Conservation (phyloP, 2,888 invertebrate genomes). For the Pycnomerus fuliginosus region DNA sequence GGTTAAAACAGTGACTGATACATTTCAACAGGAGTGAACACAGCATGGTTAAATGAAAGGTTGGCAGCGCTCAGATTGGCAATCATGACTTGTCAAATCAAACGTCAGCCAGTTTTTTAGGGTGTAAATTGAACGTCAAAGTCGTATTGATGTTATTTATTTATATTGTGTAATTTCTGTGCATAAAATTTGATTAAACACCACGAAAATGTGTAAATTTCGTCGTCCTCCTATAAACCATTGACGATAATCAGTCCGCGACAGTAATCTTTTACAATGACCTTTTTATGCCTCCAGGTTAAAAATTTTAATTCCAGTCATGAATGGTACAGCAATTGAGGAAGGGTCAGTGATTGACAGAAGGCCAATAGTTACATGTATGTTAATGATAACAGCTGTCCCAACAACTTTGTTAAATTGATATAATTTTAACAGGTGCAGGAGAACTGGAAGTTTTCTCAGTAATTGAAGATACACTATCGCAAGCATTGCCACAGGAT, state of each 20-base stretch:
- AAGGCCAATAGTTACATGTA: slow-evolving; percentile 75
- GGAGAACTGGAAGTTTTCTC: slow-evolving; percentile 85
- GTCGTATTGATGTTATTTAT: slow-evolving; percentile 27
- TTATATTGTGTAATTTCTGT: slow-evolving; percentile 9
- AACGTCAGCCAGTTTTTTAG: slow-evolving; percentile 21
- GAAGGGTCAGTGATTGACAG: slow-evolving; percentile 64
- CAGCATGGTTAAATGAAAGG: too few species aligned
- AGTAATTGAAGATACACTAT: slow-evolving; percentile 74
- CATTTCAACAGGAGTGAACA: too few species aligned
- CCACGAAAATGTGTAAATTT: slow-evolving; percentile 2
- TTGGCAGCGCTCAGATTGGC: too few species aligned
- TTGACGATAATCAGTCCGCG: not conserved
- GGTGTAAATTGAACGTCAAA: slow-evolving; percentile 33
- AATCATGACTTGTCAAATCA: not conserved
- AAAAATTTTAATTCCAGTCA: slow-evolving; percentile 50
- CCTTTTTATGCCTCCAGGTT: slow-evolving; percentile 43
- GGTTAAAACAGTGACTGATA: too few species aligned
- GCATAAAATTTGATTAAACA: slow-evolving; percentile 3
- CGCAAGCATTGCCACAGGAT: slow-evolving; percentile 81
- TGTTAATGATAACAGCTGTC: slow-evolving; percentile 45
- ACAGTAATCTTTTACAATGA: slow-evolving; percentile 34
- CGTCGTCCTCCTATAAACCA: not conserved
- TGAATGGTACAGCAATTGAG: slow-evolving; percentile 61
- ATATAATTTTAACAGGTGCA: slow-evolving; percentile 54
- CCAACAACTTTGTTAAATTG: slow-evolving; percentile 1